Evolutionary conservation across 1,140 invertebrate species (phyloP).

Genomic region (Pemphigus obesinymphae): DNA sequence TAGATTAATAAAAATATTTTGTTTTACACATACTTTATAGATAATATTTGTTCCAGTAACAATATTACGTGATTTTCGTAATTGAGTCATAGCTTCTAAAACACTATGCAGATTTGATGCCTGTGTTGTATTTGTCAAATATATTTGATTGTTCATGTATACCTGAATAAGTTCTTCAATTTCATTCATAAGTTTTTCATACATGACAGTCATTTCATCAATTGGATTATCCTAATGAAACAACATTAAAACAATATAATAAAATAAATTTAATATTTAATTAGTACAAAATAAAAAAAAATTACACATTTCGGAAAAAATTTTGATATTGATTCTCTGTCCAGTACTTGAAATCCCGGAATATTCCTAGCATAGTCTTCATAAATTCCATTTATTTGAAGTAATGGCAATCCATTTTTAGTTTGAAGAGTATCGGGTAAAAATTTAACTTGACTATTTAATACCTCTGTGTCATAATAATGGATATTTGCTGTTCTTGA

Average conservation of each 20-base stretch:
- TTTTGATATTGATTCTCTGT: constrained; percentile 66
- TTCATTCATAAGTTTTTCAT: constrained; percentile 63
- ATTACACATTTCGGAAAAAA: constrained; percentile 64
- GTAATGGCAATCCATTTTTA: constrained; percentile 79
- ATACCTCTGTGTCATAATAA: constrained; percentile 77
- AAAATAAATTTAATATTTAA: background rate
- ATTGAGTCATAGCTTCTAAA: constrained; percentile 69
- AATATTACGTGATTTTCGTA: constrained; percentile 66
- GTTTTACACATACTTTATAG: constrained; percentile 67
- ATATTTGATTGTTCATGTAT: constrained; percentile 42
- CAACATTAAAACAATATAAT: background rate
- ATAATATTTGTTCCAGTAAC: constrained; percentile 68
- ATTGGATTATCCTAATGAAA: constrained; percentile 47
- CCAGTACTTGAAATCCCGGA: constrained; percentile 85
- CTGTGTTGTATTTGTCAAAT: constrained; percentile 45
- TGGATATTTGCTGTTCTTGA: constrained; percentile 62
- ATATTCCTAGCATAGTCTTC: constrained; percentile 96
- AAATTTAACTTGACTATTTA: constrained; percentile 86
- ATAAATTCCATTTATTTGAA: constrained; percentile 87
- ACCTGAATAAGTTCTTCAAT: constrained; percentile 57
- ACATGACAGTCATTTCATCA: constrained; percentile 61
- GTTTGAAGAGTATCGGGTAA: constrained; percentile 90
- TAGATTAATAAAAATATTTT: too few species aligned
- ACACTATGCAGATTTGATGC: constrained; percentile 56
- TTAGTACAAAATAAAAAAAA: too few species aligned